Evolutionary conservation across 2,797 vertebrate species (phyloP), one percentile per base, ranked within the genome.

Genomic region (Esox lucius): DNA sequence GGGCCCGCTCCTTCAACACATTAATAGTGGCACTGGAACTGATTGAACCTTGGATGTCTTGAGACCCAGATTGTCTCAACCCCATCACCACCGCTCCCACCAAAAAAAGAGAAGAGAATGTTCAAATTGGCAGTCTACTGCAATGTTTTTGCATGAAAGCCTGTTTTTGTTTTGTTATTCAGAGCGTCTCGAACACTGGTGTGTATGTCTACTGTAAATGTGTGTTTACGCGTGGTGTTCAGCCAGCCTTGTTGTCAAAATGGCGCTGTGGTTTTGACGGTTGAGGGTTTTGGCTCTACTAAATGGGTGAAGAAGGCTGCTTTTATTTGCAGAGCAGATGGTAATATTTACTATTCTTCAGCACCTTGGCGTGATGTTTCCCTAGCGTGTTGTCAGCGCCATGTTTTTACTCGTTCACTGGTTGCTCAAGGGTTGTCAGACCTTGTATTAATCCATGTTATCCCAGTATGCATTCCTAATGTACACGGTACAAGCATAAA

Each of bases 1-100:
- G 91, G 85, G 92, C 84, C 84, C 84, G 84, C 89, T 90, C 89
- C 91, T 92, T 91, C 90, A 89, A 82, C 91, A 90, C 87, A 87
- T 92, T 93, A 91, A 92, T 89, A 90, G 89, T 90, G 91, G 87
- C 90, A 92, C 91, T 93, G 92, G 89, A 94, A 94, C 91, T 92
- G 91, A 94, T 93, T 93, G 84, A 91, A 93, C 91, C 88, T 89
- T 85, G 88, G 91, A 93, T 90, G 90, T 89, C 88, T 88, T 89
- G 84, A 89, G 91, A 91, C 82, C 86, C 89, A 84, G 83, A 90
- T 91, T 88, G 89, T 86, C 80, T 90, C 87, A 86, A 81, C 89
- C 87, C 86, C 89, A 75, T 5, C 81, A 76, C 79, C 87, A 26
- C 61, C 80, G 85, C 81, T 85, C 86, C 82, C 77, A 22, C 67